phyloP scores from a whole-genome alignment of 1,140 invertebrate species.

The Pogonomyrmex californicus region DNA sequence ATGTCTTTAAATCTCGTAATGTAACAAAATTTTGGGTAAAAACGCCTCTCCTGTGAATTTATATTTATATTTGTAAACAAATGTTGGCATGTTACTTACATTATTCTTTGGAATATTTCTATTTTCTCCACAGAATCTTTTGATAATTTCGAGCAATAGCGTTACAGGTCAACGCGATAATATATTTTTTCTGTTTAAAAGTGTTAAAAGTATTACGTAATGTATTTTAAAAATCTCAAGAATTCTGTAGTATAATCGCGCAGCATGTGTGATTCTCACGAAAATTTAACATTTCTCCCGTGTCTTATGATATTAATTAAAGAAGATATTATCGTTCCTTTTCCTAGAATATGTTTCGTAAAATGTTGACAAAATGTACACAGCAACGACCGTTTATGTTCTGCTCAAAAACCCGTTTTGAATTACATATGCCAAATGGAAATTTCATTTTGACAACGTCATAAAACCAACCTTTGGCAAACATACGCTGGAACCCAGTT shows the following conservation, averaged over 20 bases:
- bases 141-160: background rate
- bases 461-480: constrained; percentile 70
- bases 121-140: background rate
- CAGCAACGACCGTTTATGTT: constrained; percentile 34
- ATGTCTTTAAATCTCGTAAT: background rate
- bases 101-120: background rate
- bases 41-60: background rate
- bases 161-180: background rate
- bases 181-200: background rate
- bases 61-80: background rate
- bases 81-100: background rate
- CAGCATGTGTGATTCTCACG: background rate
- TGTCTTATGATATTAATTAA: constrained; percentile 34
- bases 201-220: background rate
- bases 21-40: background rate
- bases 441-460: constrained; percentile 73
- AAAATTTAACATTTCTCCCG: constrained; percentile 4
- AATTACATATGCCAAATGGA: constrained; percentile 68
- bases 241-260: background rate
- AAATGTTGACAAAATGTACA: constrained; percentile 42
- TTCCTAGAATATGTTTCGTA: constrained; percentile 18
- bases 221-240: background rate
- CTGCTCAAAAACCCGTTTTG: constrained; percentile 59
- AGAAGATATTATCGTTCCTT: constrained; percentile 13
- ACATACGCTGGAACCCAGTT: constrained; percentile 51